Evolutionary conservation across 92 coral and sea anemone genomes (phyloP), one percentile per base, ranked within the genome.

Genomic region (Meandrina meandrites): DNA sequence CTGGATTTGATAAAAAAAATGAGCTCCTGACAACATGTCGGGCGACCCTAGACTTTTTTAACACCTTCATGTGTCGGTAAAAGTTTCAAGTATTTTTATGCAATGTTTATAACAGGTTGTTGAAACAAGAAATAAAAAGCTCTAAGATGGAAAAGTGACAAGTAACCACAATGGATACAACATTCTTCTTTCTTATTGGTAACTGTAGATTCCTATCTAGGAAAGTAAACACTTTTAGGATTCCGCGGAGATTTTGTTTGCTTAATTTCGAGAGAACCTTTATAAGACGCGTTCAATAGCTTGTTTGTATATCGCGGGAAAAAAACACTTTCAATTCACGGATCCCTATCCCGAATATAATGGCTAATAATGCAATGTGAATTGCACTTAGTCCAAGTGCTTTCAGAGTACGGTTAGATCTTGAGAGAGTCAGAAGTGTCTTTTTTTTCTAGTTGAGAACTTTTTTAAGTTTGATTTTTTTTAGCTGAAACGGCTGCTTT

Each of bases 211-310:
- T 30, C 34, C 24, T 32, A n/a, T 51, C 17, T 51, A 10, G 30
- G 22, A 58, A 22, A 17, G 64, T 45, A 81, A 81, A 47, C 69
- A 81, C 62, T 68, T 81, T 67, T 69, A 81, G 69, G n/a, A 81
- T 66, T 45, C 85, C 64, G 32, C 21, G 37, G 48, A 70, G 2
- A 69, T 34, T 82, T 17, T 69, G 64, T 82, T 69, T 62, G 40
- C 74, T 27, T 18, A n/a, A n/a, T n/a, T 11, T 37, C 75, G 50
- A 62, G 51, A 14, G 64, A 37, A 37, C 56, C 84, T 35, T 67
- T 64, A 58, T 45, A 64, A 45, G 6, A 28, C 47, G 28, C 42
- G 19, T 8, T 48, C 45, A 8, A 18, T 27, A 79, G 42, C 22
- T 79, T 28, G 24, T 15, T 27, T 24, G 19, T 24, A 4, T 30